A percentile compares a stretch with the other conserved stretches of the same genome.
phyloP scores from a whole-genome alignment of 2,113 vertebrate genomes.

The Cervus canadensis region DNA sequence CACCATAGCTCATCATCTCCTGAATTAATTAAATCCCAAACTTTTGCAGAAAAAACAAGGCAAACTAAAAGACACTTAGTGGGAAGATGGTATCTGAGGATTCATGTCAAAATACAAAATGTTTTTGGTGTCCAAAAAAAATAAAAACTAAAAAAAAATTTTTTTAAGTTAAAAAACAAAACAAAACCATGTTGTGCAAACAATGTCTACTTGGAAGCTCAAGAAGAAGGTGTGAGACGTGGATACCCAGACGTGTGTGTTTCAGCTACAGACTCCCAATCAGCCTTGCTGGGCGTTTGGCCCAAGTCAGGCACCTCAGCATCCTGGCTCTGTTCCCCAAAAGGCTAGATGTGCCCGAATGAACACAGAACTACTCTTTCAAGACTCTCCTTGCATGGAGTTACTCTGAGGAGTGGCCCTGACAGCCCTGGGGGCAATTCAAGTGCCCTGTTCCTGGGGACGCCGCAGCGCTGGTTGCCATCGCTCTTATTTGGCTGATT shows the following conservation, averaged over 20 bases:
- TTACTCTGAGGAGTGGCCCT: neutral
- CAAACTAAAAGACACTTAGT: neutral
- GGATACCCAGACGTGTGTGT: fast-evolving
- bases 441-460: fast-evolving
- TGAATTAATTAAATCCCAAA: neutral
- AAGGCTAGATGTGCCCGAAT: fast-evolving
- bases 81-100: neutral
- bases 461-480: no score
- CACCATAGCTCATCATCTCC: neutral
- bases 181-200: neutral
- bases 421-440: fast-evolving
- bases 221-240: fast-evolving
- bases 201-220: neutral
- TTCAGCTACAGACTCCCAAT: neutral
- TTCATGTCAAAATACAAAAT: neutral
- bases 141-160: neutral
- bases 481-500: neutral
- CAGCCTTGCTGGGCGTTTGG: fast-evolving
- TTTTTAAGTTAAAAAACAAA: neutral
- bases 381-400: no score
- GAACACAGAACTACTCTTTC: neutral
- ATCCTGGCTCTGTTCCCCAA: neutral
- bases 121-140: neutral
- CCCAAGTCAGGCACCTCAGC: fast-evolving
- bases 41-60: neutral